Percentiles rank a stretch among this genome's conserved stretches.
Conservation (phyloP, 2,113 vertebrate species). For the Pyxicephalus adspersus region DNA sequence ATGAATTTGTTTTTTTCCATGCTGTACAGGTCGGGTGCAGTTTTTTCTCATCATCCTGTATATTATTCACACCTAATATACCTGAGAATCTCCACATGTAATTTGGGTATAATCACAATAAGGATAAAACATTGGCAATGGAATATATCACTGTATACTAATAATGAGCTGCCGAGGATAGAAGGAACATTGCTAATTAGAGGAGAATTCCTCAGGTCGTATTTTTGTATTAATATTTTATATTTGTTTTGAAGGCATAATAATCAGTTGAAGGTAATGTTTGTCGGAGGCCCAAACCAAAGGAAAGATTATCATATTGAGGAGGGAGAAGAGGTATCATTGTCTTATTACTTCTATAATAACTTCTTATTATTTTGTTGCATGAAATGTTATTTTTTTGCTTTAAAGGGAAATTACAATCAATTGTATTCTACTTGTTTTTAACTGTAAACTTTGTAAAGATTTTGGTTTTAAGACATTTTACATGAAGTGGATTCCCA, state of each 20-base stretch:
- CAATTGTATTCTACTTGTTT: too few relatives aligned
- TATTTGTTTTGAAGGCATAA: constrained; percentile 72
- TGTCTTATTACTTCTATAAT: neutral
- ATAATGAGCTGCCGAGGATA: neutral
- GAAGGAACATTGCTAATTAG: neutral
- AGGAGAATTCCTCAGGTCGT: neutral
- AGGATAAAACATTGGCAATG: neutral
- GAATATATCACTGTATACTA: neutral
- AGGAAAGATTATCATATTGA: constrained; percentile 97
- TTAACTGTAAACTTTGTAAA: too few relatives aligned
- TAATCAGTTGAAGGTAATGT: constrained; percentile 90
- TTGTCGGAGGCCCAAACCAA: constrained; percentile 92
- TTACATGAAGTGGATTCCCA: too few relatives aligned
- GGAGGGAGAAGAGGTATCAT: constrained; percentile 95
- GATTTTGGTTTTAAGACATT: too few relatives aligned
- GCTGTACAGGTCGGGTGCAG: neutral
- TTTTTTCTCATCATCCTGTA: neutral
- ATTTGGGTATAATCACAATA: neutral
- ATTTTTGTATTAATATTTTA: constrained; percentile 9
- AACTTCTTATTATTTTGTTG: constrained; percentile 75
- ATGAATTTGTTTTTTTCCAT: too few relatives aligned
- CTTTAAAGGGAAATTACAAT: too few relatives aligned
- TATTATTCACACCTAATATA: constrained; percentile 6
- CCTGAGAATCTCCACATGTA: neutral
- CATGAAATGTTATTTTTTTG: too few relatives aligned